These are phyloP conservation scores for Paratilapia polleni DNA, from an alignment of 2,113 vertebrate species.

Conservation along the genomic window DNA sequence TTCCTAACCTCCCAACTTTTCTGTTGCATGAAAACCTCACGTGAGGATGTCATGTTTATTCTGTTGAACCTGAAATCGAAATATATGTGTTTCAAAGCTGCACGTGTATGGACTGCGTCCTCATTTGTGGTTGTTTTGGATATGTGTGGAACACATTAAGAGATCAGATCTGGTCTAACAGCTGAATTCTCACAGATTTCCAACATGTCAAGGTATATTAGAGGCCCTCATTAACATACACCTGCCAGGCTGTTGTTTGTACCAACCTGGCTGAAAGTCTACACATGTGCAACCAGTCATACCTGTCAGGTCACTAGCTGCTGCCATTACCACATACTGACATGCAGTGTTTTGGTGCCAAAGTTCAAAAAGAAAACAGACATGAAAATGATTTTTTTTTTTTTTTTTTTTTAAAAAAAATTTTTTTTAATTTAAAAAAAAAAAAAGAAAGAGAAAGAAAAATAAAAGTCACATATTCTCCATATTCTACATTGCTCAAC, in stretches of 20 bases:
- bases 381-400: too few species aligned
- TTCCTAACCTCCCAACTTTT: constrained; percentile 61
- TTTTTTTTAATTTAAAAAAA: too few species aligned
- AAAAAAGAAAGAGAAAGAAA: too few species aligned
- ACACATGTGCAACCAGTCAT: constrained; percentile 35
- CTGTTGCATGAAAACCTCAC: constrained; percentile 83
- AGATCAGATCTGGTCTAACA: neutral
- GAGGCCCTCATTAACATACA: neutral
- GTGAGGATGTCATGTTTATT: constrained; percentile 77
- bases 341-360: neutral
- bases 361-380: neutral
- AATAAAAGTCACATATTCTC: too few species aligned
- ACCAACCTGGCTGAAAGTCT: neutral
- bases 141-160: neutral
- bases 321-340: neutral
- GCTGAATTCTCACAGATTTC: neutral
- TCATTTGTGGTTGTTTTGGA: constrained; percentile 22
- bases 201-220: neutral
- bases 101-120: constrained; percentile 40
- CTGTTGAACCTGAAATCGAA: constrained; percentile 72
- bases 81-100: constrained; percentile 80
- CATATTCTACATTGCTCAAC: too few species aligned
- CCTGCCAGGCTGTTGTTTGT: neutral
- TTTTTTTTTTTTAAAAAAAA: too few species aligned
- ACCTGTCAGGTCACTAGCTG: constrained; percentile 44